Evolutionary conservation across 2,888 invertebrate species (phyloP), one percentile per base, ranked within the genome.

Genomic region (Perizoma flavofasciatum): DNA sequence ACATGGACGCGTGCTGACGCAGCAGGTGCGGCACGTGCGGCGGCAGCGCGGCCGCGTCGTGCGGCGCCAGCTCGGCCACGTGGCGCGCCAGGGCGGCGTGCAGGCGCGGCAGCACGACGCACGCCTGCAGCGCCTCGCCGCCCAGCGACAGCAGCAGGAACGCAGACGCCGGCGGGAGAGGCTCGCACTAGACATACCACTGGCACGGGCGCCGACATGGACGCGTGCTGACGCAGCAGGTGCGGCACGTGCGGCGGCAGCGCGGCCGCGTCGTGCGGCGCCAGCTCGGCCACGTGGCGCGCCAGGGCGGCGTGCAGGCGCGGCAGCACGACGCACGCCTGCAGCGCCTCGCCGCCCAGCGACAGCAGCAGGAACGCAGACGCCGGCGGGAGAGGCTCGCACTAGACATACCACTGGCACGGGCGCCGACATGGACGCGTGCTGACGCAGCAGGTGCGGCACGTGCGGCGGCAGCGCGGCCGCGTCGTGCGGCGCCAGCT

Each of bases 291-390:
- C 32, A 69, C 61, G 61, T 79, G 77, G 8, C 66, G 64, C 9
- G 58, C 63, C 48, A 81, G 59, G 35, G 65, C 63, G 53, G 37
- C 63, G 47, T 58, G 65, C 64, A 53, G 47, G 0, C 69, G 57
- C 11, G 72, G 53, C 60, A 52, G 49, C 51, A 37, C 44, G 71
- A 64, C 47, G 71, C 63, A 49, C 5, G 61, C 49, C 4, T 49
- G 40, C 33, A 70, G 62, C 46, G 74, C 68, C 35, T 63, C 73
- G 54, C 68, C 10, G 2, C 64, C 68, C n/a, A n/a, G n/a, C n/a
- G n/a, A n/a, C n/a, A n/a, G 73, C 55, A 22, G 22, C 22, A 22
- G 22, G 22, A 22, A 22, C 22, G 1, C 3, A 22, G 22, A 22
- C 37, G 37, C 37, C 37, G 8, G 37, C 3, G 6, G 6, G 37